Evolutionary conservation across 2,113 vertebrate genomes (phyloP).

Genomic region (Datnioides undecimradiatus): DNA sequence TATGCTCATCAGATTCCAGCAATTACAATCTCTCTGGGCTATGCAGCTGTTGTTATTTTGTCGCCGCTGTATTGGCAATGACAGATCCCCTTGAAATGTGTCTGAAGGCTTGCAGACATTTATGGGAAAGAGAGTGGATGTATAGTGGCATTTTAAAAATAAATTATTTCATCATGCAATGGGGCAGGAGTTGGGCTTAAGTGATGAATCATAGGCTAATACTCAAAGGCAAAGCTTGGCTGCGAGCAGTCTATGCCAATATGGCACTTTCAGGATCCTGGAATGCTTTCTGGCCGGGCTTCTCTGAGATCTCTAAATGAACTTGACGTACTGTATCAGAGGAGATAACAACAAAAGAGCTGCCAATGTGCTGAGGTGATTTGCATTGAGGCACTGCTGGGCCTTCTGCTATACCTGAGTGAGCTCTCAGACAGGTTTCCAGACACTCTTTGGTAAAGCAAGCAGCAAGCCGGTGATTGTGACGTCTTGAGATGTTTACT

Average conservation of each 20-base stretch:
- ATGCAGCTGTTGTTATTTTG: conserved; percentile 24
- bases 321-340: conserved; percentile 74
- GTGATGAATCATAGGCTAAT: conserved; percentile 50
- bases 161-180: conserved; percentile 38
- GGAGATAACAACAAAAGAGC: conserved; percentile 73
- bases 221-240: conserved; percentile 45
- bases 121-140: conserved; percentile 15
- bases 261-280: conserved; percentile 38
- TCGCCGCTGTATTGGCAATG: conserved; percentile 13
- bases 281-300: conserved; percentile 41
- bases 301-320: conserved; percentile 66
- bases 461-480: conserved; percentile 56
- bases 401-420: conserved; percentile 66
- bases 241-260: conserved; percentile 25
- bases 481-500: conserved; percentile 67
- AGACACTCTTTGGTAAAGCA: conserved; percentile 61
- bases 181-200: conserved; percentile 29
- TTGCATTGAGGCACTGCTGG: conserved; percentile 64
- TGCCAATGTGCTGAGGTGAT: conserved; percentile 65
- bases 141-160: neutral
- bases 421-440: conserved; percentile 66
- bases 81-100: conserved; percentile 37
- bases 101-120: conserved; percentile 12
- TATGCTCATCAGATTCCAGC: conserved; percentile 37
- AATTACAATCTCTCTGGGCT: conserved; percentile 29